These are phyloP conservation scores for Adineta ricciae DNA, from an alignment of 2,888 invertebrate genomes.

Conservation along the genomic window DNA sequence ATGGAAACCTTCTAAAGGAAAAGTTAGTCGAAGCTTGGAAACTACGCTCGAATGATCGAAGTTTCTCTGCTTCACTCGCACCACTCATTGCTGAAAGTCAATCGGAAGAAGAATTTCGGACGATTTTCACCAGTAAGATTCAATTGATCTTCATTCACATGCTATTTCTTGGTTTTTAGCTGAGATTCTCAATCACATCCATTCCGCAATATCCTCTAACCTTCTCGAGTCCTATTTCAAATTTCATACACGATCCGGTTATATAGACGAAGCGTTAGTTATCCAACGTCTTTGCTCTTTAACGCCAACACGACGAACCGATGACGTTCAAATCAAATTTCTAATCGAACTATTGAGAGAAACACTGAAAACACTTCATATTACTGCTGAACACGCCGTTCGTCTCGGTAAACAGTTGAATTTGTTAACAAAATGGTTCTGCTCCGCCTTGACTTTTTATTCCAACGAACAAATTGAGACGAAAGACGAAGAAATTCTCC, in stretches of 20 bases:
- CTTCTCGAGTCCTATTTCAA: conserved; percentile 1
- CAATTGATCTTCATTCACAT: neutral
- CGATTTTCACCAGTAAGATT: neutral
- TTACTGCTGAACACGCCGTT: neutral
- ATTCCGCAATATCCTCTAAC: neutral
- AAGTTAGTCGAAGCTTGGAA: conserved; percentile 18
- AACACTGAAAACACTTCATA: neutral
- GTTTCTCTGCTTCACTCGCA: conserved; percentile 1
- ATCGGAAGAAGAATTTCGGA: conserved; percentile 1
- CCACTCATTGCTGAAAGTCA: neutral
- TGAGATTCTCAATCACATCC: neutral
- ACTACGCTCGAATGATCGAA: neutral
- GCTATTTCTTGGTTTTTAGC: neutral
- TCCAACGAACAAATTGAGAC: neutral
- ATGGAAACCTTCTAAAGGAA: neutral
- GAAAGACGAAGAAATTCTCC: neutral
- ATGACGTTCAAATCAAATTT: conserved; percentile 1
- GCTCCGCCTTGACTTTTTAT: neutral
- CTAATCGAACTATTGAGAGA: neutral
- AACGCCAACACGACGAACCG: neutral
- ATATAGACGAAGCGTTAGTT: neutral
- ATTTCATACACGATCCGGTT: conserved; percentile 7
- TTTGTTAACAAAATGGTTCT: conserved; percentile 17
- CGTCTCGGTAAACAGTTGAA: conserved; percentile 6
- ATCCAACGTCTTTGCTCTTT: neutral